Conservation (phyloP, 2,797 vertebrate species). For the Intellagama lesueurii region DNA sequence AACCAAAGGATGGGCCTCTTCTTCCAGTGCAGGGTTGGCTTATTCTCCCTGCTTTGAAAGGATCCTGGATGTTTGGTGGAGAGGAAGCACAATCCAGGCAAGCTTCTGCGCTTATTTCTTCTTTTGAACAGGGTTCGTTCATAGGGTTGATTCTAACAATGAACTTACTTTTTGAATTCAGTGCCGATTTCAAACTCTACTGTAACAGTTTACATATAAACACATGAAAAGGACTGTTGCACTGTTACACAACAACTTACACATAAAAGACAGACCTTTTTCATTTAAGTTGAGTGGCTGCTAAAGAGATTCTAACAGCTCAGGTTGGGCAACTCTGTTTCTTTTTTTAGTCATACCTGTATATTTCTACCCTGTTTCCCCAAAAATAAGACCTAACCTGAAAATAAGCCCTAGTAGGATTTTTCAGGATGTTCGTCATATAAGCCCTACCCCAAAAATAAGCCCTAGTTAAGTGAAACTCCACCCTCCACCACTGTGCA, state of each 20-base stretch:
- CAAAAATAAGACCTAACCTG: too few species aligned
- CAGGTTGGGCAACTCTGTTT: neutral
- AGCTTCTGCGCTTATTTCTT: neutral
- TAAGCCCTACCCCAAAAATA: too few species aligned
- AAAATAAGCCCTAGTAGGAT: too few species aligned
- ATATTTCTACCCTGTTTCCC: neutral
- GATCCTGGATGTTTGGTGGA: neutral
- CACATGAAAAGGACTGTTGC: neutral
- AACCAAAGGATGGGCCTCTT: neutral
- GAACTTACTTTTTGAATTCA: neutral
- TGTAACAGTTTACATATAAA: constrained; percentile 24
- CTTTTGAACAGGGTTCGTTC: neutral
- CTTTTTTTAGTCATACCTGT: neutral
- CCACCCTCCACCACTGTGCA: too few species aligned
- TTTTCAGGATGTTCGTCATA: too few species aligned
- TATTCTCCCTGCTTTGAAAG: neutral
- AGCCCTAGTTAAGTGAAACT: too few species aligned
- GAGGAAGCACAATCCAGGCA: neutral
- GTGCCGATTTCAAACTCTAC: neutral
- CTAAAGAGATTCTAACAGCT: neutral
- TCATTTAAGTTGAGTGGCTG: neutral
- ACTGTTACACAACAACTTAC: neutral
- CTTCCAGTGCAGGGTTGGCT: too few species aligned
- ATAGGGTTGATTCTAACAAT: neutral
- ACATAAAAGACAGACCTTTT: neutral